These are phyloP conservation scores for Silvanus unidentatus DNA, from an alignment of 2,888 invertebrate species.

Conservation along the genomic window DNA sequence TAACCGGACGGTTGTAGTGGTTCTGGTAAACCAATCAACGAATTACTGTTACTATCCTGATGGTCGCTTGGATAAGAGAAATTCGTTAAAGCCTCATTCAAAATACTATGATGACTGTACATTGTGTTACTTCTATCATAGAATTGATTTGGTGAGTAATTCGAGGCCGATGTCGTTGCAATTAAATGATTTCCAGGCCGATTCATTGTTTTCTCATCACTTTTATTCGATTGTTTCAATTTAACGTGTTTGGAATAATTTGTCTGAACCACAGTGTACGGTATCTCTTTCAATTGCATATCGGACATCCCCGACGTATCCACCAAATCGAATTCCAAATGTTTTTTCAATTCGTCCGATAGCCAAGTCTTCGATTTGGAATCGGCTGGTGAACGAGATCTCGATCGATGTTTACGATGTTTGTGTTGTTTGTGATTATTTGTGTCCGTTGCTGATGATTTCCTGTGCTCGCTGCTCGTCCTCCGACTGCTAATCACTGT, in stretches of 20 bases:
- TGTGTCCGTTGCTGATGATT: constrained; percentile 18
- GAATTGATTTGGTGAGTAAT: constrained; percentile 15
- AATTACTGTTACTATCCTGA: constrained; percentile 16
- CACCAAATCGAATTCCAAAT: constrained; percentile 80
- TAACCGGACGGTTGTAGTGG: constrained; percentile 22
- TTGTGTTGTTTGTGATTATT: constrained; percentile 21
- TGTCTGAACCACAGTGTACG: constrained; percentile 82
- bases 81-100: constrained; percentile 28
- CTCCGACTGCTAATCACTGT: constrained; percentile 58
- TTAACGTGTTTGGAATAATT: constrained; percentile 57
- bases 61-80: constrained; percentile 25
- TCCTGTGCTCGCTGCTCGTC: constrained; percentile 45
- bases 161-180: neutral
- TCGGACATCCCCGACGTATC: constrained; percentile 87
- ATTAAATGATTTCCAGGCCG: neutral
- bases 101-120: constrained; percentile 16
- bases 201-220: constrained; percentile 19
- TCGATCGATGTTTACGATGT: constrained; percentile 34
- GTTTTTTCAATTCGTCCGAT: constrained; percentile 73
- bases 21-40: constrained; percentile 22
- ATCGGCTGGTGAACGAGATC: constrained; percentile 66
- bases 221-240: constrained; percentile 38
- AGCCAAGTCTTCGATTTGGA: constrained; percentile 65
- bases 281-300: constrained; percentile 78
- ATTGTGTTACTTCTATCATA: constrained; percentile 18